Percentiles rank a stretch among this genome's conserved stretches.
Conservation (phyloP, 2,797 vertebrate species). For the Gobio occitaniae region DNA sequence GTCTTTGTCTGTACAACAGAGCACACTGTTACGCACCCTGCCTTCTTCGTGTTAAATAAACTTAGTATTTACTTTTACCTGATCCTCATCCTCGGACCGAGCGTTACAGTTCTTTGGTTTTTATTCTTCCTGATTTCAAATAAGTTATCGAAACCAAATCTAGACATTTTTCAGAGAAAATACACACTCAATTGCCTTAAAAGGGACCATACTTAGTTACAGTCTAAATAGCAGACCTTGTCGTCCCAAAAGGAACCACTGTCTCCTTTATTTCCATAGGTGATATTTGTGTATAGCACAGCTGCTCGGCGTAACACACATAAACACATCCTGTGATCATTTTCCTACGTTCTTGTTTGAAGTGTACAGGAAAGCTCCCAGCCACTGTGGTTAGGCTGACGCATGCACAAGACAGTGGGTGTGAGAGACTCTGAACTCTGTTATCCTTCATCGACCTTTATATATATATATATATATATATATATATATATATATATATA, state of each 20-base stretch:
- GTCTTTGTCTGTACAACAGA: too few relatives aligned
- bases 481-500: too few relatives aligned
- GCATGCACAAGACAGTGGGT: constrained; percentile 30
- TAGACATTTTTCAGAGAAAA: background rate
- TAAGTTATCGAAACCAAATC: background rate
- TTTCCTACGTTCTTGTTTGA: constrained; percentile 50
- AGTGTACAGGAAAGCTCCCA: constrained; percentile 54
- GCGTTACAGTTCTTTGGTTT: background rate
- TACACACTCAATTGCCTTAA: background rate
- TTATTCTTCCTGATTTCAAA: background rate
- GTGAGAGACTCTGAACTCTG: constrained; percentile 26
- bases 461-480: background rate
- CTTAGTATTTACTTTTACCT: too few relatives aligned
- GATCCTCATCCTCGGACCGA: too few relatives aligned
- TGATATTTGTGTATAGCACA: constrained; percentile 52
- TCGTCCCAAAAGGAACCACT: constrained; percentile 28
- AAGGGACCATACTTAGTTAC: constrained; percentile 8
- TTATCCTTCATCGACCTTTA: constrained; percentile 38
- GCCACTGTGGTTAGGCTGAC: constrained; percentile 45
- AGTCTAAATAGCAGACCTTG: constrained; percentile 21
- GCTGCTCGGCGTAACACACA: constrained; percentile 50
- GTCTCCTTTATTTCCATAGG: constrained; percentile 47
- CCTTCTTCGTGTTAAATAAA: too few relatives aligned
- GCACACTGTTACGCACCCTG: too few relatives aligned
- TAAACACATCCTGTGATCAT: constrained; percentile 54